Conservation (phyloP, 2,797 vertebrate genomes). For the Falco novaeseelandiae region DNA sequence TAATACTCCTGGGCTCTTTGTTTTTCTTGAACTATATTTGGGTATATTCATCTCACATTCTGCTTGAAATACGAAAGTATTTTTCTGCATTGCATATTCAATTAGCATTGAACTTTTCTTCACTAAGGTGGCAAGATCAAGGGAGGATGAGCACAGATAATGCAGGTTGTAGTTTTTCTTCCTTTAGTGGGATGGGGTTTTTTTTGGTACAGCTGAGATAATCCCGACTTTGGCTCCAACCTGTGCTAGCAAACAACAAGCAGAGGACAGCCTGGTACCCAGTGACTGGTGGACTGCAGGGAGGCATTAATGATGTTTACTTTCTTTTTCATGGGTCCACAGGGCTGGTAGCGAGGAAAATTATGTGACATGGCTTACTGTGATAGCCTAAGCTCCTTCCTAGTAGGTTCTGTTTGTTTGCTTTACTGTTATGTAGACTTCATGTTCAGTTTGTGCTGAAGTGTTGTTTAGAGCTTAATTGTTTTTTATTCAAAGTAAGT, state of each 20-base stretch:
- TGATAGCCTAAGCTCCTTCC: background rate
- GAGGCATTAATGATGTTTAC: background rate
- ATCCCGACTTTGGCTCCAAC: background rate
- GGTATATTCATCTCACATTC: background rate
- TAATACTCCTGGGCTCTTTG: background rate
- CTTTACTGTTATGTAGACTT: background rate
- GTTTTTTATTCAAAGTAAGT: background rate
- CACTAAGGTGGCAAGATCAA: background rate
- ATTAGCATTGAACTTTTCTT: background rate
- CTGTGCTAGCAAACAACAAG: background rate
- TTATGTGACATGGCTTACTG: background rate
- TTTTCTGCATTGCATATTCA: background rate
- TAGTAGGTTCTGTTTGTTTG: background rate
- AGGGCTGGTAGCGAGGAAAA: background rate
- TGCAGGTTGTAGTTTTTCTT: background rate
- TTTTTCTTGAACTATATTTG: background rate
- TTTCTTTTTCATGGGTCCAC: background rate
- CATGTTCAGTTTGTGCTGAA: background rate
- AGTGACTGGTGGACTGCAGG: background rate
- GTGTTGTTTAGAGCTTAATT: background rate
- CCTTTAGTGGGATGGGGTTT: background rate
- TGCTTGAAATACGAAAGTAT: background rate
- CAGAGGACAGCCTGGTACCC: background rate
- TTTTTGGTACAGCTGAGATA: background rate
- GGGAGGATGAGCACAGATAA: background rate